These are phyloP conservation scores for Lophochroa leadbeateri DNA, from an alignment of 2,113 vertebrate genomes.

Conservation along the genomic window DNA sequence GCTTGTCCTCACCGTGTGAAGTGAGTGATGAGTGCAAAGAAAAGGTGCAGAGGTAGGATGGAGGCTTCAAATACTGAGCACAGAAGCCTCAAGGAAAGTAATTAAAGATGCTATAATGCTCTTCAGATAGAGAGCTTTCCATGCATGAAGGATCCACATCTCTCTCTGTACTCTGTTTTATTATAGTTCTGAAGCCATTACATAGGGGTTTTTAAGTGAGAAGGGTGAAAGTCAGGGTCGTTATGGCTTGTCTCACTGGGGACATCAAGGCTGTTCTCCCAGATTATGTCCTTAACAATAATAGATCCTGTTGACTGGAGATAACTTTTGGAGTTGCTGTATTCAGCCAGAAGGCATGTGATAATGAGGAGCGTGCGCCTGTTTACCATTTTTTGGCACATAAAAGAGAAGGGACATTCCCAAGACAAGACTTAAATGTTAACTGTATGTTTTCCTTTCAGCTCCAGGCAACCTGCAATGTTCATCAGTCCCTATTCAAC, in stretches of 20 bases:
- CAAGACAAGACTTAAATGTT: not conserved
- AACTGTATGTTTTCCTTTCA: not conserved
- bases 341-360: not conserved
- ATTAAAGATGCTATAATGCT: not conserved
- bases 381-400: not conserved
- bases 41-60: not conserved
- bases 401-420: not conserved
- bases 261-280: not conserved
- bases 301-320: not conserved
- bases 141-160: no score
- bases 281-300: not conserved
- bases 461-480: conserved; percentile 84
- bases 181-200: not conserved
- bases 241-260: not conserved
- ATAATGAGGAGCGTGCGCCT: not conserved
- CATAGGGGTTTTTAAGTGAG: not conserved
- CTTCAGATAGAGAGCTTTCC: not conserved
- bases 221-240: not conserved
- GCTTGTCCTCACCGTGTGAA: not conserved
- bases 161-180: not conserved
- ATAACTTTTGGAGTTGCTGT: not conserved
- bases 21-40: not conserved
- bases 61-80: not conserved
- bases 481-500: conserved; percentile 82
- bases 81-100: not conserved